phyloP scores from a whole-genome alignment of 92 coral and sea anemone species.

The Porites evermanni region DNA sequence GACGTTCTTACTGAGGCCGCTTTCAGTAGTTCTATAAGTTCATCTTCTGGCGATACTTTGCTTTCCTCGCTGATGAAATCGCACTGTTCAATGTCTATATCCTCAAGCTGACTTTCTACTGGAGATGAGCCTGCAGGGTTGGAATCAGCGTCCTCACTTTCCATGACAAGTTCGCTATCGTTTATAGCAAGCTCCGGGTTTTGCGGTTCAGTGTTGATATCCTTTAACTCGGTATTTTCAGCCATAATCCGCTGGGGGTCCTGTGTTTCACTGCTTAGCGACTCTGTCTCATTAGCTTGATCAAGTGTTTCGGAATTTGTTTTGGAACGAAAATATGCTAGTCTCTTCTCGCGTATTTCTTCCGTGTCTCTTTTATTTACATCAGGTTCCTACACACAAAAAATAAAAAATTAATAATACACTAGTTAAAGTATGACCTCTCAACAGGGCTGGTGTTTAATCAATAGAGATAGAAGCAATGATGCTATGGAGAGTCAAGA shows the following conservation, averaged over 20 bases:
- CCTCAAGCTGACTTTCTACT: conserved; percentile 76
- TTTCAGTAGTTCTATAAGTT: conserved; percentile 77
- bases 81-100: conserved; percentile 84
- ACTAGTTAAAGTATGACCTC: neutral
- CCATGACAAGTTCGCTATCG: conserved; percentile 1
- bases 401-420: neutral
- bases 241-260: neutral
- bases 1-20: conserved; percentile 34
- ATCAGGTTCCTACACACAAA: conserved; percentile 31
- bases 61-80: conserved; percentile 81
- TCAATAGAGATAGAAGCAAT: neutral
- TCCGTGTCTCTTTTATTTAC: conserved; percentile 24
- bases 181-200: neutral
- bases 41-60: conserved; percentile 72
- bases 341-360: conserved; percentile 73
- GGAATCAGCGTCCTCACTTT: neutral
- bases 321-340: conserved; percentile 73
- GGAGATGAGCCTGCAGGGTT: conserved; percentile 38
- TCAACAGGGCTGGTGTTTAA: neutral
- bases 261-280: neutral
- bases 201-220: neutral
- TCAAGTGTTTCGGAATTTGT: conserved; percentile 79
- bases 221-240: neutral
- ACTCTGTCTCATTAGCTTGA: conserved; percentile 7
- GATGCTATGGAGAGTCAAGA: neutral